Percentiles rank a stretch among this genome's conserved stretches.
Conservation (phyloP, 2,113 vertebrate species). For the Rhinoderma darwinii region DNA sequence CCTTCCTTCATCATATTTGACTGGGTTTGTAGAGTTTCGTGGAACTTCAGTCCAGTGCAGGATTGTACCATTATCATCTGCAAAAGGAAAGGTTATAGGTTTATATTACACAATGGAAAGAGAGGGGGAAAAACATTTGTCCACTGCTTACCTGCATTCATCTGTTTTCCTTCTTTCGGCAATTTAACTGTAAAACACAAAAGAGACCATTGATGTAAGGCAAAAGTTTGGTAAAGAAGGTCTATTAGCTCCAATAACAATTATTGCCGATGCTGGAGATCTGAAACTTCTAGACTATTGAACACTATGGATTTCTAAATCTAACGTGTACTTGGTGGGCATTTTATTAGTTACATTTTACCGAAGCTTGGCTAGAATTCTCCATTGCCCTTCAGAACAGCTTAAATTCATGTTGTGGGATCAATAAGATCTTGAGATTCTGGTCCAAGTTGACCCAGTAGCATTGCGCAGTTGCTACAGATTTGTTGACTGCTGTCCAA, state of each 20-base stretch:
- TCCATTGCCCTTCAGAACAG: no score
- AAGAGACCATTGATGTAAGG: neutral
- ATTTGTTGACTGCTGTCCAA: neutral
- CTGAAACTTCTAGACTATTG: no score
- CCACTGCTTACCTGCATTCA: conserved; percentile 44
- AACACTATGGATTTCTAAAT: no score
- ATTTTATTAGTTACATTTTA: neutral
- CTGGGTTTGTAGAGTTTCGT: conserved; percentile 83
- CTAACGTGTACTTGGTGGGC: neutral
- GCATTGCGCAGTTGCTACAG: no score
- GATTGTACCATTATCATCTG: conserved; percentile 80
- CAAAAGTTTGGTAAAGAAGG: neutral
- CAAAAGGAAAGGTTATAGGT: neutral
- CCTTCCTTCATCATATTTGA: conserved; percentile 78
- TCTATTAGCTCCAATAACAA: no score
- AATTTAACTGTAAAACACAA: conserved; percentile 34
- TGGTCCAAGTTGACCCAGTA: neutral
- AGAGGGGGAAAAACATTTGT: neutral
- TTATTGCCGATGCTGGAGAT: no score
- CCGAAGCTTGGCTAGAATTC: neutral
- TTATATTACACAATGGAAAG: neutral
- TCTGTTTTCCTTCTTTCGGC: neutral
- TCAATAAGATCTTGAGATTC: no score
- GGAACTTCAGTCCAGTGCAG: conserved; percentile 84
- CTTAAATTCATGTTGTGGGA: no score